phyloP scores from a whole-genome alignment of 2,888 invertebrate genomes.

The Limenitis camilla region DNA sequence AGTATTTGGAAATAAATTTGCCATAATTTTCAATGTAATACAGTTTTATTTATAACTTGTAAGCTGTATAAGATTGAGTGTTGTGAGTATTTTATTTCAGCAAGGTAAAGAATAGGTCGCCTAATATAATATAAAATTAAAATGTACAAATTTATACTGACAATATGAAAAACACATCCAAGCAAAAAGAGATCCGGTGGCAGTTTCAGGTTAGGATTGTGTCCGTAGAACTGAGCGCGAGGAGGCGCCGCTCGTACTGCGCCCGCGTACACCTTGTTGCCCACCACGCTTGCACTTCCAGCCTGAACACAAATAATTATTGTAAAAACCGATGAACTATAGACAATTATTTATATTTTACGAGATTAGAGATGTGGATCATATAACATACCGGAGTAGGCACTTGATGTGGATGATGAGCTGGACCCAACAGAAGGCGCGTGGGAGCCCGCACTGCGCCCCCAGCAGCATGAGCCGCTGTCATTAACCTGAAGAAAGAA shows the following conservation, averaged over 20 bases:
- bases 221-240: slow-evolving; percentile 90
- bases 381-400: slow-evolving; percentile 24
- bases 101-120: too few relatives aligned
- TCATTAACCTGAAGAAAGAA: slow-evolving; percentile 79
- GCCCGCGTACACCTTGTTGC: slow-evolving; percentile 55
- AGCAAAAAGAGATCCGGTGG: slow-evolving; percentile 92
- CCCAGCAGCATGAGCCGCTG: slow-evolving; percentile 80
- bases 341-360: too few relatives aligned
- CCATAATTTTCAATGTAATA: too few relatives aligned
- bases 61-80: too few relatives aligned
- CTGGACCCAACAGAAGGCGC: slow-evolving; percentile 68
- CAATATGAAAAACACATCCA: slow-evolving; percentile 94
- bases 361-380: too few relatives aligned
- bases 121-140: too few relatives aligned
- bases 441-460: slow-evolving; percentile 46
- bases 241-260: slow-evolving; percentile 73
- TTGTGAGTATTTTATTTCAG: too few relatives aligned
- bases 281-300: slow-evolving; percentile 24
- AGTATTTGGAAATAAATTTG: too few relatives aligned
- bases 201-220: slow-evolving; percentile 92
- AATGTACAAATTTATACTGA: slow-evolving; percentile 37
- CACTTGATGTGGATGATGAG: slow-evolving; percentile 43
- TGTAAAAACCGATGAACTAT: too few relatives aligned
- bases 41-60: too few relatives aligned
- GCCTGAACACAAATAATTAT: slow-evolving; percentile 30